Percentiles rank a stretch among this genome's conserved stretches.
phyloP scores from a whole-genome alignment of 2,888 invertebrate genomes.

The Fragum fragum region DNA sequence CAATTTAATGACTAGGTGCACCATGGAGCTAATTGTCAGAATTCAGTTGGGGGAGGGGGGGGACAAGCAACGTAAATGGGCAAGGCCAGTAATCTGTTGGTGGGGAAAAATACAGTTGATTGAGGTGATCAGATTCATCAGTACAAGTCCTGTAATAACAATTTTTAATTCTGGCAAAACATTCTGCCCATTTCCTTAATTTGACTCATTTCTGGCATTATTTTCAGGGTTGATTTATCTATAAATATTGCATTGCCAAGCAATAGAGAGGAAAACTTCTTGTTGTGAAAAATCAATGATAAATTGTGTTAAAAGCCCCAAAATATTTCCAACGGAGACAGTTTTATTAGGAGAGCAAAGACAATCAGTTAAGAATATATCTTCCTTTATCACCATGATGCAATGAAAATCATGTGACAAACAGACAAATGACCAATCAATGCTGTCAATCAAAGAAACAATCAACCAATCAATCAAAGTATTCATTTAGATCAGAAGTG shows the following conservation, averaged over 20 bases:
- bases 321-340: conserved; percentile 18
- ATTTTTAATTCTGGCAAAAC: background rate
- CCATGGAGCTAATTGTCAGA: too few relatives aligned
- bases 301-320: conserved; percentile 38
- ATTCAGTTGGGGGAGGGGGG: too few relatives aligned
- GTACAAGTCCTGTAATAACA: too few relatives aligned
- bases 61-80: too few relatives aligned
- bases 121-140: too few relatives aligned
- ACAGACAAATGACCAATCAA: too few relatives aligned
- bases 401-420: background rate
- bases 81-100: too few relatives aligned
- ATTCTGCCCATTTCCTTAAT: background rate
- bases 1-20: too few relatives aligned
- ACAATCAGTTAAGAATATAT: background rate
- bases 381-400: background rate
- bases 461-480: too few relatives aligned
- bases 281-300: conserved; percentile 44
- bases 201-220: conserved; percentile 18
- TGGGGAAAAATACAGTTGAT: too few relatives aligned
- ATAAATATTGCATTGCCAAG: conserved; percentile 4
- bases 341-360: conserved; percentile 19
- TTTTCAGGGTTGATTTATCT: conserved; percentile 26
- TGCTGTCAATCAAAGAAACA: too few relatives aligned
- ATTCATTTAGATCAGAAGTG: too few relatives aligned
- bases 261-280: background rate